Evolutionary conservation across 1,140 invertebrate genomes (phyloP), one percentile per base, ranked within the genome.

Genomic region (Cheumatopsyche charites): DNA sequence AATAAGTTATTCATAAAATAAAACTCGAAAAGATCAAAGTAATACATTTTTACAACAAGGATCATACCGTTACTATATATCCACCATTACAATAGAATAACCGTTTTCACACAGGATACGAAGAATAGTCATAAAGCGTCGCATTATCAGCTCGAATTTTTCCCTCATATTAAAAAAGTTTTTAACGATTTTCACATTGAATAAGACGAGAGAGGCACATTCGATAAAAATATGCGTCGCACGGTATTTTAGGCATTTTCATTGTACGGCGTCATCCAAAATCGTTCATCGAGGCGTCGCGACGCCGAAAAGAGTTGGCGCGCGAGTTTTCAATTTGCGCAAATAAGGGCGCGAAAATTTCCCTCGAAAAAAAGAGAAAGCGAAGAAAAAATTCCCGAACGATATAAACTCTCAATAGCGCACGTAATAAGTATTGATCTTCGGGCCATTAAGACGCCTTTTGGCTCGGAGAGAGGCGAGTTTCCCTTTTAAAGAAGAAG

Each of bases 341-440:
- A 58, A 58, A 58, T 58, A 58, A 23, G 55, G 55, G 55, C 55
- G 55, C 21, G 55, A 58, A 25, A 58, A 25, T 58, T 58, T 58
- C 23, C 17, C 21, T 25, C 21, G 25, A 36, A 36, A 36, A 36
- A 36, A 36, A 9, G 9, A 36, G 29, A 4, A 36, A 9, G 9
- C 3, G 29, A 9, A 36, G 29, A 36, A 36, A 26, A 63, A 63
- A 36, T 68, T 45, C 65, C 3, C 23, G 43, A 68, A 42, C 63
- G 23, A 17, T 68, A 68, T 68, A 68, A 70, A 70, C 55, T 70
- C 68, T 62, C 68, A 70, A 62, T 70, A 61, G 69, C 69, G 47
- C 67, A 52, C 52, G 71, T 75, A 72, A 75, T 72, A 70, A 62
- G 61, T 62, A 75, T 75, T 70, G 73, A 75, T 75, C 70, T 75